A percentile compares a stretch with the other conserved stretches of the same genome.
Evolutionary conservation across 2,113 vertebrate species (phyloP).

Genomic region (Dendrocopos noguchii): DNA sequence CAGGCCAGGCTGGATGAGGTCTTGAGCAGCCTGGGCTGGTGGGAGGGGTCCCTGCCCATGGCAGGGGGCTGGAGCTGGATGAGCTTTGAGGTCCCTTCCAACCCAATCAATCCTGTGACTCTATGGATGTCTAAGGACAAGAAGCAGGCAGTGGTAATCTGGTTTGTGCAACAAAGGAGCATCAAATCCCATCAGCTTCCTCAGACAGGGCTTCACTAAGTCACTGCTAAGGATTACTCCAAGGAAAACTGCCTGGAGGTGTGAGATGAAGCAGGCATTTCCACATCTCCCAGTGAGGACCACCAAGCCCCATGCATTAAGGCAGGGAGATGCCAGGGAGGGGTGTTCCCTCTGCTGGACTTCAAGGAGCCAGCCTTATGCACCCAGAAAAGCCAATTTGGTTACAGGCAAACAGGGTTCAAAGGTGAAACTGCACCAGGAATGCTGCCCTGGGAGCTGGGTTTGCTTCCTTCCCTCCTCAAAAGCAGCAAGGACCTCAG

Average conservation of each 20-base stretch:
- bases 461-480: background rate
- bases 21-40: too few species aligned
- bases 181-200: constrained; percentile 30
- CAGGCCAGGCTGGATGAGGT: too few species aligned
- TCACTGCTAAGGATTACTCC: background rate
- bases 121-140: background rate
- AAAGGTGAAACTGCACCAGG: background rate
- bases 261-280: background rate
- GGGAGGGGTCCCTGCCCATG: too few species aligned
- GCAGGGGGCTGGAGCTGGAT: too few species aligned
- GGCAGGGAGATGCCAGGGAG: background rate
- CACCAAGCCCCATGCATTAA: background rate
- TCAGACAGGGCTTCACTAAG: background rate
- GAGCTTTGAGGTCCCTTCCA: too few species aligned
- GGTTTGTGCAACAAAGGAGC: background rate
- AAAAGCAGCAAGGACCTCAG: background rate
- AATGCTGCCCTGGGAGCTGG: background rate
- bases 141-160: background rate
- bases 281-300: background rate
- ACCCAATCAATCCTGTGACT: too few species aligned
- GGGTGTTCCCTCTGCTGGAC: background rate
- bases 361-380: background rate
- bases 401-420: background rate
- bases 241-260: background rate
- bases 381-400: background rate